A percentile compares a stretch with the other conserved stretches of the same genome.
Conservation (phyloP, 92 coral and sea anemone species). For the Porites divaricata region DNA sequence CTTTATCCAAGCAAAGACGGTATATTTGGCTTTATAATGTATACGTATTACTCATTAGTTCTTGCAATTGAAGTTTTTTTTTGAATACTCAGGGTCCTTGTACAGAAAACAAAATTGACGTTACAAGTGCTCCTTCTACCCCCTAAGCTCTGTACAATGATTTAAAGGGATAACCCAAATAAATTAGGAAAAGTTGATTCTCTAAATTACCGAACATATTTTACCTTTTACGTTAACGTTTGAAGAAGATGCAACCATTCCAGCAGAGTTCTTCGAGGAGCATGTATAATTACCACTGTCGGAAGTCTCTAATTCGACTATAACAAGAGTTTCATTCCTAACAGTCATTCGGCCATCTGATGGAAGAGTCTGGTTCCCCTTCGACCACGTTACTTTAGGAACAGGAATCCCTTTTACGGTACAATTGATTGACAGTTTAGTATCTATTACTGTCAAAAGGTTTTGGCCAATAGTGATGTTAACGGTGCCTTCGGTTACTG, state of each 20-base stretch:
- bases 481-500: constrained; percentile 46
- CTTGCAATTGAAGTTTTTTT: no score
- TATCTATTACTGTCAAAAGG: constrained; percentile 57
- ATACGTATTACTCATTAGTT: no score
- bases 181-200: background rate
- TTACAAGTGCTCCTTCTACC: no score
- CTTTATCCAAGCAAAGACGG: no score
- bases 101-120: no score
- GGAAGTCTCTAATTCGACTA: constrained; percentile 64
- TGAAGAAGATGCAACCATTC: constrained; percentile 73
- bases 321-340: constrained; percentile 53
- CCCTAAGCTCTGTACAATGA: background rate
- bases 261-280: constrained; percentile 74
- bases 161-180: background rate
- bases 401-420: constrained; percentile 74
- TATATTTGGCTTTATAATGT: no score
- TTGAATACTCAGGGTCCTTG: no score
- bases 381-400: constrained; percentile 81
- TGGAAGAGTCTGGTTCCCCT: constrained; percentile 62
- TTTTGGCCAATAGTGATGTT: constrained; percentile 61
- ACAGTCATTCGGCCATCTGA: constrained; percentile 63
- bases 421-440: constrained; percentile 62
- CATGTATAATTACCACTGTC: constrained; percentile 83
- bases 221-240: constrained; percentile 79
- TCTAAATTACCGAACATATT: background rate